A percentile compares a stretch with the other conserved stretches of the same genome.
phyloP scores from a whole-genome alignment of 2,888 invertebrate genomes.

The Clepsis dumicolana region DNA sequence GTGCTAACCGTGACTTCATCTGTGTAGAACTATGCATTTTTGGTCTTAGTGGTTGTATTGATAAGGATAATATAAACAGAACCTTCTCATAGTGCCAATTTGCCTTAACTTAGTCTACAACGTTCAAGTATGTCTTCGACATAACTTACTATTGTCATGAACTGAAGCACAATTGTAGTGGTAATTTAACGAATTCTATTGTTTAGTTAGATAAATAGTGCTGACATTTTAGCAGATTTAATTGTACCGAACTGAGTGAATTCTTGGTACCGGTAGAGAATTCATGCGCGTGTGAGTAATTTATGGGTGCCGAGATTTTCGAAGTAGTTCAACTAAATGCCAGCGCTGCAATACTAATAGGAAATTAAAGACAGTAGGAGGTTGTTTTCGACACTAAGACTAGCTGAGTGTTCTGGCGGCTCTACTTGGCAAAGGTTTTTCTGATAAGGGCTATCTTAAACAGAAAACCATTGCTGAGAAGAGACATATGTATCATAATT shows the following conservation, averaged over 20 bases:
- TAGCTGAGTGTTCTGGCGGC: not conserved
- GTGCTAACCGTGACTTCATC: too few species aligned
- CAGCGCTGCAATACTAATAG: not conserved
- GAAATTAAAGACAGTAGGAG: constrained; percentile 17
- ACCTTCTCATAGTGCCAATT: too few species aligned
- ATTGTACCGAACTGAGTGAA: constrained; percentile 28
- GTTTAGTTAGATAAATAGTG: constrained; percentile 13
- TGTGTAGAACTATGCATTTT: too few species aligned
- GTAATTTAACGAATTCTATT: constrained; percentile 13
- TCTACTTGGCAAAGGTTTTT: too few species aligned
- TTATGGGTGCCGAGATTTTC: constrained; percentile 20
- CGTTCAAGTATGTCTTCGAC: too few species aligned
- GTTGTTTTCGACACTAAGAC: not conserved
- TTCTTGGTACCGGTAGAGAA: constrained; percentile 13
- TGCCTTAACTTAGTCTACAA: too few species aligned
- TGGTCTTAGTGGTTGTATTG: too few species aligned
- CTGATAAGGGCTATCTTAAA: too few species aligned
- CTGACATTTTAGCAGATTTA: constrained; percentile 22
- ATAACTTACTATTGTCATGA: not conserved
- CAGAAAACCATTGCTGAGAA: too few species aligned
- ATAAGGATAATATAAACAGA: not conserved
- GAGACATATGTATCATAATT: too few species aligned
- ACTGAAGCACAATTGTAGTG: not conserved
- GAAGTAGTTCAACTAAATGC: constrained; percentile 18
- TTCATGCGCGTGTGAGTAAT: constrained; percentile 13